Conservation (phyloP, 2,797 vertebrate species). For the Yasuhikotakia modesta region DNA sequence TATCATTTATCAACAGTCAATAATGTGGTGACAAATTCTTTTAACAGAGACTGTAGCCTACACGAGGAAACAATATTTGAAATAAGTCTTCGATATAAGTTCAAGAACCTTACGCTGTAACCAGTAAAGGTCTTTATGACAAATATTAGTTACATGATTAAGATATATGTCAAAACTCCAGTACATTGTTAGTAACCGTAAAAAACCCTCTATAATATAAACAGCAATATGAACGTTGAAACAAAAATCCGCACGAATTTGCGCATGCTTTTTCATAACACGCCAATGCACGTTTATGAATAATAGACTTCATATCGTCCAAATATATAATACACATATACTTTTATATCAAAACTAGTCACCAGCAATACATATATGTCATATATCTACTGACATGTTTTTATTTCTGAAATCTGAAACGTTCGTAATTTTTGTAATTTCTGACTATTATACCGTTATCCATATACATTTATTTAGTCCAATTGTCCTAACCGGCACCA, state of each 20-base stretch:
- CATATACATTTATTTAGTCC: neutral
- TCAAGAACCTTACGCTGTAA: neutral
- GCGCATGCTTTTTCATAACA: neutral
- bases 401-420: neutral
- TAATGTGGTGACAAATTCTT: constrained; percentile 33
- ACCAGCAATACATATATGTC: neutral
- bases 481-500: neutral
- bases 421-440: neutral
- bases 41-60: neutral
- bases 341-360: neutral
- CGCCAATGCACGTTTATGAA: neutral
- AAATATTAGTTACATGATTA: neutral
- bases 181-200: neutral
- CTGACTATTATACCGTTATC: neutral
- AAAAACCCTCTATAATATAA: neutral
- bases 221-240: neutral
- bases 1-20: constrained; percentile 32
- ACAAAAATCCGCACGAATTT: neutral
- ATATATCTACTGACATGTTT: neutral
- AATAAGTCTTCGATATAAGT: neutral
- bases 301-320: neutral
- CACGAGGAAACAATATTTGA: constrained; percentile 6
- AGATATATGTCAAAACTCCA: neutral
- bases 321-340: neutral
- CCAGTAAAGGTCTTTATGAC: neutral